Conservation (phyloP, 2,113 vertebrate genomes). For the Coreoperca whiteheadi region DNA sequence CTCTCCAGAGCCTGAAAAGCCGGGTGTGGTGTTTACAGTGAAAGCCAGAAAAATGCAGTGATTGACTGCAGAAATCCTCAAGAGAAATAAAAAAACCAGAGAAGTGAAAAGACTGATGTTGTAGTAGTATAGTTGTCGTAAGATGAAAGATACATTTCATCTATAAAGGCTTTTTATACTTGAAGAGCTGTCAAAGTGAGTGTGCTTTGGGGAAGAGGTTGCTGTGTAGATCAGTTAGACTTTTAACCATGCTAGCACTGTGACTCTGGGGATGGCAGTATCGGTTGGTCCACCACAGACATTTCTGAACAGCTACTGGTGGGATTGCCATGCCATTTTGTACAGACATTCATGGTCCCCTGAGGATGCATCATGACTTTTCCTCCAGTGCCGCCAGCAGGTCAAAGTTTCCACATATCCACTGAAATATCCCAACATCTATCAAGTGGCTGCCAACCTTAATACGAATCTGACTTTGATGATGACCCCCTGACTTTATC, state of each 20-base stretch:
- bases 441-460: neutral
- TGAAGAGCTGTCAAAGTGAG: neutral
- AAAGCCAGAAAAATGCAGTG: slow-evolving; percentile 10
- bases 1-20: slow-evolving; percentile 6
- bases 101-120: no score
- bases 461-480: neutral
- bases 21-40: neutral
- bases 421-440: neutral
- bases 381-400: neutral
- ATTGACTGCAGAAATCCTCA: slow-evolving; percentile 1
- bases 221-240: neutral
- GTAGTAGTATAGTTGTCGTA: neutral
- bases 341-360: neutral
- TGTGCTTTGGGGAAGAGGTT: neutral
- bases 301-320: neutral
- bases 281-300: neutral
- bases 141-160: neutral
- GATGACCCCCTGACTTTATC: neutral
- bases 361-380: neutral
- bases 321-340: neutral
- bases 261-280: neutral
- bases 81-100: no score
- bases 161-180: neutral
- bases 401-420: neutral
- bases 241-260: neutral